Evolutionary conservation across 30 jellyfish, hydroid and myxozoan species (phyloP).

Genomic region (Hydractinia symbiolongicarpus): DNA sequence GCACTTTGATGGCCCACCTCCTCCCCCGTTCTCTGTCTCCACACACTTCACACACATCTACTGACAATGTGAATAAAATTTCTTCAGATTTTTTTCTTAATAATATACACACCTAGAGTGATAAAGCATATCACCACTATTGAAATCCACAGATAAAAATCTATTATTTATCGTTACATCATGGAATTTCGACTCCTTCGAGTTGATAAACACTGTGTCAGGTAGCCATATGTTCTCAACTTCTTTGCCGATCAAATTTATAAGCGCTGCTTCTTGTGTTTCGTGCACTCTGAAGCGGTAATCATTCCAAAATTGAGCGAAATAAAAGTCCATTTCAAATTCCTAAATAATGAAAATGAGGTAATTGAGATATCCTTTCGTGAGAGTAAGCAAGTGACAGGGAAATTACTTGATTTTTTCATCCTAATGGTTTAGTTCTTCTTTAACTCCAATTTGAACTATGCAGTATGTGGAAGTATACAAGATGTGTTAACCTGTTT

Average conservation of each 20-base stretch:
- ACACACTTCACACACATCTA: too few relatives aligned
- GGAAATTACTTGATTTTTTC: too few relatives aligned
- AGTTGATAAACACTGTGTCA: conserved; percentile 81
- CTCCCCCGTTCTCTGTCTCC: too few relatives aligned
- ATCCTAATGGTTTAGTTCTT: too few relatives aligned
- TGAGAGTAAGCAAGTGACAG: neutral
- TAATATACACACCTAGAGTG: conserved; percentile 65
- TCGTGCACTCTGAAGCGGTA: conserved; percentile 51
- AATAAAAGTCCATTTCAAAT: conserved; percentile 64
- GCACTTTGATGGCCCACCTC: too few relatives aligned
- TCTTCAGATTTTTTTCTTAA: too few relatives aligned
- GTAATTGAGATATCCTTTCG: neutral
- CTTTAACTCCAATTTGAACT: too few relatives aligned
- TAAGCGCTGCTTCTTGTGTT: conserved; percentile 34
- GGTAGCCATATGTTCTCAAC: conserved; percentile 84
- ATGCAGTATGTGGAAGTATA: too few relatives aligned
- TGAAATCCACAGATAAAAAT: conserved; percentile 49
- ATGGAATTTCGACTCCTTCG: conserved; percentile 67
- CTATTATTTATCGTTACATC: conserved; percentile 78
- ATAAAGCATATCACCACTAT: conserved; percentile 49
- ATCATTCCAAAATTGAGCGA: conserved; percentile 88
- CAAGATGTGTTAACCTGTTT: too few relatives aligned
- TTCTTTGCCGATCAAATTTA: conserved; percentile 67
- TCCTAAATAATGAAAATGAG: conserved; percentile 38
- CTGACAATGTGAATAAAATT: too few relatives aligned